phyloP scores from a whole-genome alignment of 2,113 vertebrate genomes.

The Connochaetes taurinus region DNA sequence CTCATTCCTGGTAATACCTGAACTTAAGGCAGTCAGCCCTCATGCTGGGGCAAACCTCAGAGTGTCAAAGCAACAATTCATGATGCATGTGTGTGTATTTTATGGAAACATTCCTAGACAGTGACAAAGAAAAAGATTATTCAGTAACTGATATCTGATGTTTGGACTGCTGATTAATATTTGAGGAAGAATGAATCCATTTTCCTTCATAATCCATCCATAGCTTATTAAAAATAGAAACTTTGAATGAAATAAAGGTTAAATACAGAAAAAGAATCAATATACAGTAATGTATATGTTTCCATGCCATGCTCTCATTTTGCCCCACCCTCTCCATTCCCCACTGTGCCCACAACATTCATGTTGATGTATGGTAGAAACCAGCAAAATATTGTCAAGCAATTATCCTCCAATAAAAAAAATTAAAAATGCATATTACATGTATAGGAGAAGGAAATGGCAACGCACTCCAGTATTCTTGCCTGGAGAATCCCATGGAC shows the following conservation, averaged over 20 bases:
- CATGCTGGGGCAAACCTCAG: neutral
- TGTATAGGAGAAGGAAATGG: neutral
- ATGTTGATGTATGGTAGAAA: neutral
- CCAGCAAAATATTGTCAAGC: neutral
- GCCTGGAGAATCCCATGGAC: neutral
- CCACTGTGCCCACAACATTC: neutral
- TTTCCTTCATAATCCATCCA: neutral
- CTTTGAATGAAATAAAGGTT: neutral
- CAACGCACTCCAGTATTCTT: neutral
- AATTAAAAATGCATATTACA: neutral
- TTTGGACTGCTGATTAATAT: neutral
- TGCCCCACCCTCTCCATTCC: neutral
- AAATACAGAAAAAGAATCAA: neutral
- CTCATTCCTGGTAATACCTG: neutral
- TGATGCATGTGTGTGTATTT: neutral
- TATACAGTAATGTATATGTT: neutral
- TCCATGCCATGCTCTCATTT: neutral
- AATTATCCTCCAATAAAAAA: neutral
- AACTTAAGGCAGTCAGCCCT: neutral
- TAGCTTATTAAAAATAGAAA: neutral
- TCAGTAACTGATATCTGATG: neutral
- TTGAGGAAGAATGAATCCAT: neutral
- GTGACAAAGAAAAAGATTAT: neutral
- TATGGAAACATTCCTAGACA: neutral
- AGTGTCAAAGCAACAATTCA: neutral